A percentile compares a stretch with the other conserved stretches of the same genome.
These are phyloP conservation scores for Pygathrix nemaeus DNA, from an alignment of 2,113 vertebrate species.

Conservation along the genomic window DNA sequence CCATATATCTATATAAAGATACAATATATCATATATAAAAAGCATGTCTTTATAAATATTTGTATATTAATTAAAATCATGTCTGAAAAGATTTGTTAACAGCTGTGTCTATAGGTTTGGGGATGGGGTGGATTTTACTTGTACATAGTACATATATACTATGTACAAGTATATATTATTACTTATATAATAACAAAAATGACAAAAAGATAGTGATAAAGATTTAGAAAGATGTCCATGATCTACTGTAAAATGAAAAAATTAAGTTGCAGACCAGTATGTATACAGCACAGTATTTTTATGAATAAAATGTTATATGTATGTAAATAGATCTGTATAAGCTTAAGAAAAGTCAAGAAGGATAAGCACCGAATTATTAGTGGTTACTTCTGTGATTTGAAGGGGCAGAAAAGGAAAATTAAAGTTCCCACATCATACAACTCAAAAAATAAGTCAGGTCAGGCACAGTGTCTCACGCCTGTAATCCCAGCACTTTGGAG, in stretches of 20 bases:
- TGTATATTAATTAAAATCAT: constrained; percentile 22
- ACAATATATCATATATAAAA: not conserved
- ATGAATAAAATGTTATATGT: not conserved
- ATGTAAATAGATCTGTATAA: not conserved
- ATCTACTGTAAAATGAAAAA: not conserved
- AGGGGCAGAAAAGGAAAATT: constrained; percentile 23
- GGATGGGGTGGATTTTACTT: not conserved
- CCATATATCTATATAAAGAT: not conserved
- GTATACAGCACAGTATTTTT: constrained; percentile 3
- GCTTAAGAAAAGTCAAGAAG: constrained; percentile 28
- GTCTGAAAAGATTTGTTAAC: not conserved
- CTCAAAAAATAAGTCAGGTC: not conserved
- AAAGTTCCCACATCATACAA: not conserved
- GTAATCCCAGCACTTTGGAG: not conserved
- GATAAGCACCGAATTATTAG: not conserved
- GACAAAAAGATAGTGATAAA: constrained; percentile 12
- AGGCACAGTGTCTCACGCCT: not conserved
- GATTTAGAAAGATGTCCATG: constrained; percentile 12
- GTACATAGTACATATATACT: not conserved
- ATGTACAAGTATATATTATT: not conserved
- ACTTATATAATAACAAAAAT: not conserved
- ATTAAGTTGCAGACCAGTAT: not conserved
- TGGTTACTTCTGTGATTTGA: not conserved
- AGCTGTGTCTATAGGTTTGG: not conserved
- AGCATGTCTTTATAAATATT: not conserved